These are phyloP conservation scores for Acanthornis magna DNA, from an alignment of 2,797 vertebrate species.

Conservation along the genomic window DNA sequence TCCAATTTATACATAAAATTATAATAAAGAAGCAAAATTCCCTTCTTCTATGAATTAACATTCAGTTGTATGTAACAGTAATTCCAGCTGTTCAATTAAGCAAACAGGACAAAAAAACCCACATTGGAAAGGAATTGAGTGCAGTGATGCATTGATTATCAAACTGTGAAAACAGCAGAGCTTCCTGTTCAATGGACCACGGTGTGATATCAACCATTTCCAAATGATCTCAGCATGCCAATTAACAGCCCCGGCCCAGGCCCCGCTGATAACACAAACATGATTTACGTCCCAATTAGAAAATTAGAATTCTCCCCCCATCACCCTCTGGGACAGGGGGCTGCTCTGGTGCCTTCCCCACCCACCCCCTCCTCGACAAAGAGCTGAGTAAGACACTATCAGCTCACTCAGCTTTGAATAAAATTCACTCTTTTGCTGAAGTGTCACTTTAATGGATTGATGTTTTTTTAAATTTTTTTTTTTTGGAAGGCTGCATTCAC, in stretches of 20 bases:
- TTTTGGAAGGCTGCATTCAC: background rate
- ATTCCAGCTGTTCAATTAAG: conserved; percentile 83
- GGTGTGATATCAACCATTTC: conserved; percentile 69
- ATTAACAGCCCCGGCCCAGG: conserved; percentile 76
- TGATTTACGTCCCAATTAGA: conserved; percentile 68
- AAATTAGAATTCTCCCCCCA: conserved; percentile 59
- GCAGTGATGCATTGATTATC: conserved; percentile 79
- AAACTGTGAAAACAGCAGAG: conserved; percentile 81
- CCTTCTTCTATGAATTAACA: conserved; percentile 73
- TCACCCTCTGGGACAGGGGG: background rate
- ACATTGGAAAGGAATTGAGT: conserved; percentile 75
- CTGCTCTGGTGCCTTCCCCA: background rate
- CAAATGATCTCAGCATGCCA: conserved; percentile 75
- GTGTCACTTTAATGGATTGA: rapidly evolving
- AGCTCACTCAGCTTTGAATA: background rate
- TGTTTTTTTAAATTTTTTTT: too few species aligned
- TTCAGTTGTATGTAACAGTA: conserved; percentile 78
- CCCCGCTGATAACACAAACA: conserved; percentile 67
- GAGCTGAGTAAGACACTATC: background rate
- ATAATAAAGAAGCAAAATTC: conserved; percentile 64
- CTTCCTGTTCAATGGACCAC: conserved; percentile 76
- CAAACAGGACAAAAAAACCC: conserved; percentile 77
- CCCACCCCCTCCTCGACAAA: background rate
- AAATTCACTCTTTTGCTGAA: background rate
- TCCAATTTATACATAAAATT: conserved; percentile 73